These are phyloP conservation scores for Trachythela sp. DNA, from an alignment of 64 coral and sea anemone species.

Conservation along the genomic window DNA sequence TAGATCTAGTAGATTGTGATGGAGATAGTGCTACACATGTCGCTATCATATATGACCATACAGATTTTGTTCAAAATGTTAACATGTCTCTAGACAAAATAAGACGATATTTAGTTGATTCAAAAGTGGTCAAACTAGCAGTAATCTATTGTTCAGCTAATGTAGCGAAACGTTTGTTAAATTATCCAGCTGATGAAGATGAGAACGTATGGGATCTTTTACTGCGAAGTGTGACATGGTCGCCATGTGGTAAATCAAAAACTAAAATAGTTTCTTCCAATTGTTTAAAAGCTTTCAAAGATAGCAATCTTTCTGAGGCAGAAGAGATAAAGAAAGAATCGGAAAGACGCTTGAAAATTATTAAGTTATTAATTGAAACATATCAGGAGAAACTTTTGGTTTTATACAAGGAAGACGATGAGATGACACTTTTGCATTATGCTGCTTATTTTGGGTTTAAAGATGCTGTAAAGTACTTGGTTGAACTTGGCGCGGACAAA, in stretches of 20 bases:
- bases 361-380: not conserved
- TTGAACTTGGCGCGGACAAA: not conserved
- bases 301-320: not conserved
- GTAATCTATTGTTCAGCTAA: not conserved
- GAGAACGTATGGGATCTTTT: not conserved
- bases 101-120: not conserved
- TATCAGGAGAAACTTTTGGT: not conserved
- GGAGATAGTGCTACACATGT: not conserved
- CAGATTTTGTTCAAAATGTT: not conserved
- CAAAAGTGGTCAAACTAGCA: not conserved
- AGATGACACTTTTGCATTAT: slow-evolving; percentile 32
- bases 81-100: not conserved
- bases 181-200: not conserved
- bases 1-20: not conserved
- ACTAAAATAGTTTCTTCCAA: not conserved
- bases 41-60: not conserved
- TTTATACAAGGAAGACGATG: not conserved
- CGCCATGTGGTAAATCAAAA: not conserved
- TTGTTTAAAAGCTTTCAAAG: not conserved
- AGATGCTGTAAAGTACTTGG: slow-evolving; percentile 5
- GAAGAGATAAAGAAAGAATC: not conserved
- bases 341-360: not conserved
- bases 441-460: slow-evolving; percentile 27
- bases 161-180: not conserved
- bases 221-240: not conserved